Evolutionary conservation across 2,797 vertebrate species (phyloP).

Genomic region (Astyanax mexicanus): DNA sequence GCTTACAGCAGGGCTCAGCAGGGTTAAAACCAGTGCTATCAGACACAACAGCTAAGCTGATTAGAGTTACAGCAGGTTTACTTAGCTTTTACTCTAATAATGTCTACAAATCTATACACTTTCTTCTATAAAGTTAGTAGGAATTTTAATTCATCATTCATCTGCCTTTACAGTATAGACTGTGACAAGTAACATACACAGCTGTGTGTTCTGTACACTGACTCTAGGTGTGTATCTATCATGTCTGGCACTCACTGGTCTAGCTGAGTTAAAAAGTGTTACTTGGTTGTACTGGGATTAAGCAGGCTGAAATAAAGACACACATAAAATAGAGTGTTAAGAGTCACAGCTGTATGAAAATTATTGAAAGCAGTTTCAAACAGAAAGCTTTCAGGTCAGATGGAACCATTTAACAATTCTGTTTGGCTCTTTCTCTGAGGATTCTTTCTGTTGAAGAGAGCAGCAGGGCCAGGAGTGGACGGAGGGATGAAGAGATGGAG

Average conservation of each 20-base stretch:
- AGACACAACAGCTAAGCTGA: too few relatives aligned
- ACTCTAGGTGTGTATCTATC: too few relatives aligned
- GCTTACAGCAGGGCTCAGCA: too few relatives aligned
- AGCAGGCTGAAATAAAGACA: neutral
- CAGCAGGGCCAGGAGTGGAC: neutral
- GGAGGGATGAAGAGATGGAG: neutral
- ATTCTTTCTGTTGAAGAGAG: constrained; percentile 6
- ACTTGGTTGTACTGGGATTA: neutral
- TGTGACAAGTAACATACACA: neutral
- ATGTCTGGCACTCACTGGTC: neutral
- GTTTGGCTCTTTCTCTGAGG: constrained; percentile 18
- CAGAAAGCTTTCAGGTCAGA: constrained; percentile 7
- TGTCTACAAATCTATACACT: too few relatives aligned
- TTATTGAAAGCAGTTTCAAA: constrained; percentile 9
- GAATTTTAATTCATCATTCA: neutral
- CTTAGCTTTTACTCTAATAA: too few relatives aligned
- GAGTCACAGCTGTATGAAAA: neutral
- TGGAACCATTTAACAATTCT: constrained; percentile 33
- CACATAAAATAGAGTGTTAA: neutral
- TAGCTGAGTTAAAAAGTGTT: too few relatives aligned
- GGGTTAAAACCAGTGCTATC: too few relatives aligned
- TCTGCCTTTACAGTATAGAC: neutral
- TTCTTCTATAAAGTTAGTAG: too few relatives aligned
- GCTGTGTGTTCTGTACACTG: too few relatives aligned
- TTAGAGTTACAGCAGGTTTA: too few relatives aligned